Evolutionary conservation across 1,140 invertebrate genomes (phyloP).

Genomic region (Tribolium castaneum): DNA sequence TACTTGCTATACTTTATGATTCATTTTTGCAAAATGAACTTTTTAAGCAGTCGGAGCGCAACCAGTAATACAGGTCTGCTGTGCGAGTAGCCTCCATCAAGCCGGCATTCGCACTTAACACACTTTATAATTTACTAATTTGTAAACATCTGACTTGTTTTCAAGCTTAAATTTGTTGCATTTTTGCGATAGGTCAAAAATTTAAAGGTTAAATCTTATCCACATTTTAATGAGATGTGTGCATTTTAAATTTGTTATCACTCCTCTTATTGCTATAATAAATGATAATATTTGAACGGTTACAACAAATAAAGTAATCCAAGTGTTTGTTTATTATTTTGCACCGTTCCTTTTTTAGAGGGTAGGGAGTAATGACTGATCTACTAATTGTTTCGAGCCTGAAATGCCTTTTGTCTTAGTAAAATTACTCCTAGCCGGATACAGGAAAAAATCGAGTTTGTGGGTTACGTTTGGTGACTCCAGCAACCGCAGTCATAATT

Average conservation of each 20-base stretch:
- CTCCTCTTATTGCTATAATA: too few relatives aligned
- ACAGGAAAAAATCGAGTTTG: not conserved
- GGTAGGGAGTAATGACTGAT: not conserved
- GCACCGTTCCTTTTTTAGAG: too few relatives aligned
- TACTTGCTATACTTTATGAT: not conserved
- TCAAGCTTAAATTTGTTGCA: not conserved
- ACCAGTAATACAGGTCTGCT: not conserved
- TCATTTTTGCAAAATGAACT: not conserved
- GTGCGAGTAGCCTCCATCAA: not conserved
- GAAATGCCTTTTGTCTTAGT: not conserved
- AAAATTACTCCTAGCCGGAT: not conserved
- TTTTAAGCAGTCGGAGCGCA: not conserved
- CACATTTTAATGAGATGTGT: not conserved
- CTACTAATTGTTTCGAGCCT: not conserved
- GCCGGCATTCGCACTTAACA: not conserved
- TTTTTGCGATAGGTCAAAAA: not conserved
- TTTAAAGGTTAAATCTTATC: not conserved
- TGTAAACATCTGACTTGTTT: not conserved
- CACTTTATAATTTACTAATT: too few relatives aligned
- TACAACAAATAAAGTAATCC: too few relatives aligned
- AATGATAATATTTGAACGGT: too few relatives aligned
- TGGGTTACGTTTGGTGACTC: conserved; percentile 25
- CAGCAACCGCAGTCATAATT: not conserved
- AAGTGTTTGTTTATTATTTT: too few relatives aligned
- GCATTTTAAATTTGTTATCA: not conserved